Evolutionary conservation across 2,113 vertebrate species (phyloP).

Genomic region (Phoenicopterus ruber): DNA sequence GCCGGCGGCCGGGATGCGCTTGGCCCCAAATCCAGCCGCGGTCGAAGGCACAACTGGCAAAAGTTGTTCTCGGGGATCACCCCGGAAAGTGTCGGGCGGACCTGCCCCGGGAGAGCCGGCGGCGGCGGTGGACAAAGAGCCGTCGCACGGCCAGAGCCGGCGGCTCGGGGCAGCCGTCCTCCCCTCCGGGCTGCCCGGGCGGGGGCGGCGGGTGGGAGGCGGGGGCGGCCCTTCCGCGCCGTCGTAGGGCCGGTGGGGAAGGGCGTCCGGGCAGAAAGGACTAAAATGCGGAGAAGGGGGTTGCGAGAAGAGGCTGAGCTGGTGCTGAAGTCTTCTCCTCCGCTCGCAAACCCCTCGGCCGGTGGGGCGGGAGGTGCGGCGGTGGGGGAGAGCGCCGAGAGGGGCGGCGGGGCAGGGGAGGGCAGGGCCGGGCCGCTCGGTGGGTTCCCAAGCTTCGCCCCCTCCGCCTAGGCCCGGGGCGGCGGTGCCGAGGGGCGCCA

Average conservation of each 20-base stretch:
- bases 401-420: background rate
- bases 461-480: background rate
- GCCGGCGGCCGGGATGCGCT: background rate
- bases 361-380: background rate
- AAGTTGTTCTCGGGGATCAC: background rate
- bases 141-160: background rate
- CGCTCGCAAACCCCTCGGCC: background rate
- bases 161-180: background rate
- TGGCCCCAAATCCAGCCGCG: background rate
- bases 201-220: background rate
- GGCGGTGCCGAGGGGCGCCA: background rate
- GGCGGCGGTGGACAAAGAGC: background rate
- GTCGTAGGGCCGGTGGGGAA: background rate
- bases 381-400: no score
- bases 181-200: background rate
- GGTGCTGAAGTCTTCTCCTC: background rate
- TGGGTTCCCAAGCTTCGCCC: no score
- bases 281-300: background rate
- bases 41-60: background rate
- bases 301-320: background rate
- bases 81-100: background rate
- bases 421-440: no score
- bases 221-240: background rate
- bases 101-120: background rate
- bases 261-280: background rate